Conservation (phyloP, 2,113 vertebrate species). For the Pseudonaja textilis region DNA sequence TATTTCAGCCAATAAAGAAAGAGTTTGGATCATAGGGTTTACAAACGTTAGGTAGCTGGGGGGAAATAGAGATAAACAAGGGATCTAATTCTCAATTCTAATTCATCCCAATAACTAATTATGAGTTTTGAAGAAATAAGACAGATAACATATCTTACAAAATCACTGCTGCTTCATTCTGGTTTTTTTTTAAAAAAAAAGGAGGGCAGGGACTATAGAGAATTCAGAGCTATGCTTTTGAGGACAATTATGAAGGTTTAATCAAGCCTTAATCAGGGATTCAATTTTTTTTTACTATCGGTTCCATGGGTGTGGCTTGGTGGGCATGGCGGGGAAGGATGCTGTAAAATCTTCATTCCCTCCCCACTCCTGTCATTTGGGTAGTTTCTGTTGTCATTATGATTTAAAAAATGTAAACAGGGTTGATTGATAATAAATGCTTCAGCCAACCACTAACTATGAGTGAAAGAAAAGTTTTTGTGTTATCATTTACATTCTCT, state of each 20-base stretch:
- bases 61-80: neutral
- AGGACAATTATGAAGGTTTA: neutral
- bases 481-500: too few relatives aligned
- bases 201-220: neutral
- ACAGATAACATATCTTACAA: neutral
- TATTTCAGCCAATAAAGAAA: neutral
- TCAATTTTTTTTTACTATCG: too few relatives aligned
- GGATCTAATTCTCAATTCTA: neutral
- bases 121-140: neutral
- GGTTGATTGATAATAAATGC: too few relatives aligned
- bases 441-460: too few relatives aligned
- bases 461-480: too few relatives aligned
- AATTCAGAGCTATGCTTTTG: neutral
- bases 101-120: neutral
- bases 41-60: neutral
- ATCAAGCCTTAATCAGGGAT: too few relatives aligned
- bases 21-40: neutral
- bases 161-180: neutral
- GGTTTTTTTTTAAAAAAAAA: neutral
- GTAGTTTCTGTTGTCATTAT: too few relatives aligned
- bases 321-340: too few relatives aligned
- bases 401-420: too few relatives aligned
- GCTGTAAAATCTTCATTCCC: too few relatives aligned
- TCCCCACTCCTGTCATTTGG: too few relatives aligned
- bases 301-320: too few relatives aligned